Base-by-base conservation (phyloP, 2,888 invertebrate species). In the Eulithis testata region DNA sequence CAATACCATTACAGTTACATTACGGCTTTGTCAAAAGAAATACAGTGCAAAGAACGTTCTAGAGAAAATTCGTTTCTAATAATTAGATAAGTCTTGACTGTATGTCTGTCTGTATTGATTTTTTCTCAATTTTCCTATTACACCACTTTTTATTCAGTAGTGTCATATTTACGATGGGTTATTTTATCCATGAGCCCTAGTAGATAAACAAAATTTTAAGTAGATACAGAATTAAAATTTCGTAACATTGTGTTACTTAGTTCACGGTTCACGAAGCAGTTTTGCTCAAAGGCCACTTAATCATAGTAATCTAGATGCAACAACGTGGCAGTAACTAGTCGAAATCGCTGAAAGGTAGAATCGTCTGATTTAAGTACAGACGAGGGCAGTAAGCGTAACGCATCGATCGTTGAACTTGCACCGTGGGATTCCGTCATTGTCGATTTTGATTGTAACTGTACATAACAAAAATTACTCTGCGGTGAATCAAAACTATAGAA, bases 351-450 rank as follows among this genome's bases (percentile, higher is more conserved):
- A 59, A 59, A 59, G 49, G 58, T 73, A 72, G 74, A 74, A 79
- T 80, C 82, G 76, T 78, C 76, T 80, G 76, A 78, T 78, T 79
- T 75, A 72, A 78, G 80, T 83, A 83, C 80, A 81, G 78, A 75
- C 75, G 70, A 73, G 73, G 78, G 83, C 81, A 84, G 84, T 76
- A 79, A 82, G 80, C 88, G 85, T 88, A 84, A 86, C 78, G 79
- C 81, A 79, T 80, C 82, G 90, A 83, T 82, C 89, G 78, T 84
- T 88, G 88, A 89, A 88, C 91, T 79, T 80, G 68, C 68, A 79
- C 83, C 88, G 90, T 90, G 91, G 86, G 89, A 91, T 86, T 79
- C 77, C 77, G 79, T 80, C 80, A 87, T 87, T 89, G 89, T 87
- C 83, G 82, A 79, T 86, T 84, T 87, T 82, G 83, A 82, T 75